Evolutionary conservation across 2,888 invertebrate species (phyloP).

Genomic region (Sphaeridia pumilis): DNA sequence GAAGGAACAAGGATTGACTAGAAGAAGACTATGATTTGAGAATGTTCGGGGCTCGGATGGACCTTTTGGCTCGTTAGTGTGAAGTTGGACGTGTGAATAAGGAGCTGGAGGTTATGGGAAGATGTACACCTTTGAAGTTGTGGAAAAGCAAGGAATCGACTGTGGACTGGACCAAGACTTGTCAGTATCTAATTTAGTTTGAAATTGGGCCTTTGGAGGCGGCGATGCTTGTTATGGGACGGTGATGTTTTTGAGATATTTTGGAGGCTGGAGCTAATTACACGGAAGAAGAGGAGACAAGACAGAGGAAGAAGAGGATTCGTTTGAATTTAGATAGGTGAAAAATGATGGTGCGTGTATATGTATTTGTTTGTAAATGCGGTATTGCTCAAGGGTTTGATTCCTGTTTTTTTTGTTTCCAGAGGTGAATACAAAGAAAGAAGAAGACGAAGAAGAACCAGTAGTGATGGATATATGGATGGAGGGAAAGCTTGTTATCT

Average conservation of each 20-base stretch:
- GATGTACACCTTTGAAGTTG: background rate
- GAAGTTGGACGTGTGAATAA: conserved; percentile 2
- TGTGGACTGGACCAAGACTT: no score
- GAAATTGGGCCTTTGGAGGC: no score
- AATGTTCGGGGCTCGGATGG: no score
- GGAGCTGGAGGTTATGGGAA: background rate
- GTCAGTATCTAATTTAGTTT: no score
- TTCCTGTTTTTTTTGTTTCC: background rate
- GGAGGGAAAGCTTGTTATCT: background rate
- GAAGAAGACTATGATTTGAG: background rate
- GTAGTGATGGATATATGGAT: background rate
- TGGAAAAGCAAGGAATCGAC: no score
- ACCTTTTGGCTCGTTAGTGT: conserved; percentile 1
- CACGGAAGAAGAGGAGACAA: background rate
- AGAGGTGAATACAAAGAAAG: background rate
- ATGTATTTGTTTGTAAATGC: background rate
- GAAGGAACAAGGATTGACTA: no score
- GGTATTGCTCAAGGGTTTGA: background rate
- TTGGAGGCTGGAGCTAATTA: background rate
- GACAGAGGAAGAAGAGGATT: no score
- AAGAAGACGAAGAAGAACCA: background rate
- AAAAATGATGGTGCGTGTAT: background rate
- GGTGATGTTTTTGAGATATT: no score
- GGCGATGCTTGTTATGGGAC: no score
- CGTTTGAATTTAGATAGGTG: conserved; percentile 1